These are phyloP conservation scores for Solenodon paradoxus DNA, from an alignment of 2,113 vertebrate species.

Conservation along the genomic window DNA sequence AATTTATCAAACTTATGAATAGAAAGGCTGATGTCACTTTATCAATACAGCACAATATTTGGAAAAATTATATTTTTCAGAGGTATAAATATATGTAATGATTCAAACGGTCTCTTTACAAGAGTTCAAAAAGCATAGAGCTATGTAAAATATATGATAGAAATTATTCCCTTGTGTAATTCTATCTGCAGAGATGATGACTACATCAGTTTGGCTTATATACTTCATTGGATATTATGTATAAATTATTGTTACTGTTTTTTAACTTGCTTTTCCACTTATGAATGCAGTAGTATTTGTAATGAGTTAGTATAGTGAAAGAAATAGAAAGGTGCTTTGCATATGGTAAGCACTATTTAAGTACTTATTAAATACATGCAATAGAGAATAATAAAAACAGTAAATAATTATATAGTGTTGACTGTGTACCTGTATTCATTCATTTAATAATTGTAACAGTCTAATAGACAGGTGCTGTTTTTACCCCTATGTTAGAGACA, in stretches of 20 bases:
- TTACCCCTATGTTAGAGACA: background rate
- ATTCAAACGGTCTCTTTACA: background rate
- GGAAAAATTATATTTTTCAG: background rate
- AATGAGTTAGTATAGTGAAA: slow-evolving; percentile 7
- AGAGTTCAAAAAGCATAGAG: background rate
- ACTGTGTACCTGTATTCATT: background rate
- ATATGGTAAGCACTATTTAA: background rate
- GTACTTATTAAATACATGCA: background rate
- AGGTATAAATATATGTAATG: background rate
- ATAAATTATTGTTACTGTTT: background rate
- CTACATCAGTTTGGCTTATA: background rate
- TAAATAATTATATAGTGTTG: background rate
- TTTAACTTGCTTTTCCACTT: slow-evolving; percentile 20
- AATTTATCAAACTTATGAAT: background rate
- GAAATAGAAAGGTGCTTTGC: background rate
- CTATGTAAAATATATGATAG: background rate
- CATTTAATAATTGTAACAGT: background rate
- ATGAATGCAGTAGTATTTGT: background rate
- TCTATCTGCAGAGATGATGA: background rate
- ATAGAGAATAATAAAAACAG: background rate
- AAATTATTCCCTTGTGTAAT: background rate
- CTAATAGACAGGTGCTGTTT: background rate
- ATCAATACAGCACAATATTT: background rate
- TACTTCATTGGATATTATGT: background rate
- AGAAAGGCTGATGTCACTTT: background rate